Base-by-base conservation (phyloP, 1,140 invertebrate genomes). In the Heliconius melpomene region DNA sequence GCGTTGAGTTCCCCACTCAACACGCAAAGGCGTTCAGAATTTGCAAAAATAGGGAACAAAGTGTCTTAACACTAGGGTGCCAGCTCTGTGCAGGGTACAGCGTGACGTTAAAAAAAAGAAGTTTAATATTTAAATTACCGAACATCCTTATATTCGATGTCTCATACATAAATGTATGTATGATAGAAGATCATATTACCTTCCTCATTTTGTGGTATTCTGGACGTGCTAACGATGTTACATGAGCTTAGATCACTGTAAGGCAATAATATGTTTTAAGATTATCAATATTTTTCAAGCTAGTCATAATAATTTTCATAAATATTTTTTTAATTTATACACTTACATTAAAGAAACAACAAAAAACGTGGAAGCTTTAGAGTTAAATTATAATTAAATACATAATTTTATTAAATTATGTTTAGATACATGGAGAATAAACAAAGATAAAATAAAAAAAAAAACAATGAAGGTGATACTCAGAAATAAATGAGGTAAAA, bases 171-270 rank as follows among this genome's bases (percentile, higher is more conserved):
- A 8, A 57, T 57, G 54, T 57, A 57, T 66, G 11, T 66, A 66
- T 66, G n/a, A 3, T 26, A 60, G 71, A 72, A 36, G 79, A 75
- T 81, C 77, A 50, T 32, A 66, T 81, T 81, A 75, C 80, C n/a
- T 81, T 81, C 80, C 80, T 78, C 72, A 72, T 81, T 75, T 73
- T 78, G 80, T 81, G 80, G 80, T 81, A 38, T 72, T 54, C 60
- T 66, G 46, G 29, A 36, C 76, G 70, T 72, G 70, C 20, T 78
- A 66, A 77, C 50, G 79, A 77, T 80, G 73, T 75, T 66, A 81
- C 57, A 26, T 74, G 72, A 78, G 18, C n/a, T 78, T 72, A 75
- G 36, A 38, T 78, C 71, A 74, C 80, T 77, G 75, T 74, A 75
- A 81, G 72, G 66, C 29, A 78, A 78, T n/a, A n/a, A n/a, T 81